Evolutionary conservation across 2,888 invertebrate species (phyloP), one percentile per base, ranked within the genome.

Genomic region (Amiota mariae): DNA sequence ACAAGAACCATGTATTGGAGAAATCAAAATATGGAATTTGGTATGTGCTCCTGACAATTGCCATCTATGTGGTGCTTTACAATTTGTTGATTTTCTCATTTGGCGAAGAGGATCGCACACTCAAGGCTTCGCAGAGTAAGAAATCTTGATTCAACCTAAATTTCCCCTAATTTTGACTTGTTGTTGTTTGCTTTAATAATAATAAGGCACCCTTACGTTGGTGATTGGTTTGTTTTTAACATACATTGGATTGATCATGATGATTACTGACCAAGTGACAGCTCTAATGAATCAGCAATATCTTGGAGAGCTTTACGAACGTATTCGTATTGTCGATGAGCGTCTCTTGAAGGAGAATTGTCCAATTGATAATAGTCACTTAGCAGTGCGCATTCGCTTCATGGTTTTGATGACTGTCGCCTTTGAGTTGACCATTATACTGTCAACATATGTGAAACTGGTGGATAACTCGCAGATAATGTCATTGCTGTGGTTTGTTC

Each of bases 191-290:
- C 36, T 72, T 51, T n/a, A 47, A 13, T 12, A 18, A 15, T n/a
- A 76, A 70, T 4, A 47, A 89, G 90, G 88, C 66, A 88, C 90
- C 9, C 76, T 90, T 20, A 90, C 90, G 8, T 87, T 87, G 71
- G 90, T 89, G 0, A 90, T 90, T 81, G 89, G 90, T 11, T 74
- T 90, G 2, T 90, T 90, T 76, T 79, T 90, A 48, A 88, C 88
- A 20, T 90, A 90, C 73, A 88, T 90, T 74, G 88, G 88, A 8
- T 83, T 90, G 3, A 79, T 87, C 9, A 90, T 90, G 89, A 88
- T 90, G 87, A 80, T 79, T n/a, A 85, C 88, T 9, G 90, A 90
- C 80, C 87, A 90, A 66, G 54, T 89, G 13, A 86, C 87, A 1
- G 88, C 88, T 0, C 74, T 90, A 36, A 79, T 86, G 0, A 90